phyloP scores from a whole-genome alignment of 2,797 vertebrate species.

The Podarcis siculus region DNA sequence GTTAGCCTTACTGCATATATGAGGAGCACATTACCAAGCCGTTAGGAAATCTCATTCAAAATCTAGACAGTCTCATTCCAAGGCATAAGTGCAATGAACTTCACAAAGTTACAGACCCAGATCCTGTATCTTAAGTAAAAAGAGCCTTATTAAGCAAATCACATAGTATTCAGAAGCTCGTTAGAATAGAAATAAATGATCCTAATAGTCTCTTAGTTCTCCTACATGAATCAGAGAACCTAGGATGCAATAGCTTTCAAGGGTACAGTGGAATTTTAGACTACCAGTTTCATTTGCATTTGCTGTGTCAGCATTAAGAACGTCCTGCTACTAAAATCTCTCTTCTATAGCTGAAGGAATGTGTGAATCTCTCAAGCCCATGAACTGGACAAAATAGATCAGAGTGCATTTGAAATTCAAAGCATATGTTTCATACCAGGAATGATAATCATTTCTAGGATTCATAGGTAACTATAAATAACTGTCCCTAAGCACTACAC shows the following conservation, averaged over 20 bases:
- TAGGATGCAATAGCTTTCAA: neutral
- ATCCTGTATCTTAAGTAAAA: neutral
- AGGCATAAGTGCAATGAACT: neutral
- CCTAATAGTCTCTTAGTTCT: neutral
- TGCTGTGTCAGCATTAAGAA: neutral
- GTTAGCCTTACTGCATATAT: too few relatives aligned
- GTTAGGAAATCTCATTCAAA: neutral
- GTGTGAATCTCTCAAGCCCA: neutral
- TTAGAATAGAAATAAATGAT: neutral
- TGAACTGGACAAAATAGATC: neutral
- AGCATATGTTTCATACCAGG: neutral
- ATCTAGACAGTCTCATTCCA: neutral
- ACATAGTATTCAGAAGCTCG: neutral
- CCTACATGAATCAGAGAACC: neutral
- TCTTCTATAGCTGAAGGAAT: neutral
- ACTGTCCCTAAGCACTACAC: neutral
- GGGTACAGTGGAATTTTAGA: neutral
- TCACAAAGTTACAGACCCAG: neutral
- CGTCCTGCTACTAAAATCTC: neutral
- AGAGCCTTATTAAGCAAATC: neutral
- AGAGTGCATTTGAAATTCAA: neutral
- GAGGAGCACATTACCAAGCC: neutral
- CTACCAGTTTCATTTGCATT: neutral
- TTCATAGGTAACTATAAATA: neutral
- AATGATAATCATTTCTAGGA: neutral